Base-by-base conservation (phyloP, 2,888 invertebrate genomes). In the Eupithecia subumbrata region DNA sequence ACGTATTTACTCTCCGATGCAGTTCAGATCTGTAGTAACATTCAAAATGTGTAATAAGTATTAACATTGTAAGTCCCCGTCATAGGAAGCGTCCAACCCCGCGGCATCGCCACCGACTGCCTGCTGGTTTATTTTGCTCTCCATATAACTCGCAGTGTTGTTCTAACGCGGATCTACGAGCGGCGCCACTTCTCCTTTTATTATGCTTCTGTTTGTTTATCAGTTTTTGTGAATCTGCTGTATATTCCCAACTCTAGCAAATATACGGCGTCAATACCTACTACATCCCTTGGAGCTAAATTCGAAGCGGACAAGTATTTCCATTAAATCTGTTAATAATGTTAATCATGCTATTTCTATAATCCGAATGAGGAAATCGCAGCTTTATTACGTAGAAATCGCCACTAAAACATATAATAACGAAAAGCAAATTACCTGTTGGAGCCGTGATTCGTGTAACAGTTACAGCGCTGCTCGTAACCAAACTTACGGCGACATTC, bases 61-160 rank as follows among this genome's bases (percentile, higher is more conserved):
- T 22, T n/a, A 11, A 22, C n/a, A 22, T 11, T 9, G 5, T n/a
- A 52, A 52, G 8, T 56, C n/a, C 8, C 8, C 48, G 48, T 48
- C 18, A 48, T 45, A 16, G 45, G 45, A 73, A 73, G 66, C 72
- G 76, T 45, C 66, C 66, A 67, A 22, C 60, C 25, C 60, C 60
- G 25, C 14, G 45, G 45, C 45, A 18, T 48, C 18, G 45, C 45
- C n/a, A 9, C 48, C 48, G n/a, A 52, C 7, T 14, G 63, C 37
- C 34, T 3, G 71, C 52, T 63, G 60, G 25, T 70, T 77, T 74
- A 72, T 76, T 74, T 71, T 66, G 66, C 37, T 76, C 77, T 72
- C 69, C 74, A 74, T 71, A 75, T 76, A 73, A 76, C 75, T 75
- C 74, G 14, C 30, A 37, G 66, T 67, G 72, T 76, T 76, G 52